Percentiles rank a stretch among this genome's conserved stretches.
These are phyloP conservation scores for Cyrtorhinus lividipennis DNA, from an alignment of 1,140 invertebrate species.

Conservation along the genomic window DNA sequence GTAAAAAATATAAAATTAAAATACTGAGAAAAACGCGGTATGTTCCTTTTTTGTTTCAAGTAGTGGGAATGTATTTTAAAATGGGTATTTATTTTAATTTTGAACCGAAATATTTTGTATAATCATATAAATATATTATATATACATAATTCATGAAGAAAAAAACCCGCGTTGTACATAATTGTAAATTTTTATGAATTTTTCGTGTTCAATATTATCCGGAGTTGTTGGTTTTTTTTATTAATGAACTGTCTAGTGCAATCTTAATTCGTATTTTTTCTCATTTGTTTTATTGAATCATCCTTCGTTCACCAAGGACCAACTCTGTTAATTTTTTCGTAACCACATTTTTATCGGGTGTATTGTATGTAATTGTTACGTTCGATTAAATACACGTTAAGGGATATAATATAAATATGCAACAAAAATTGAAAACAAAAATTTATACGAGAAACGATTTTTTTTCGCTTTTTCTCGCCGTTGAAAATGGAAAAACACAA, in stretches of 20 bases:
- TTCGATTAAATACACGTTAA: too few relatives aligned
- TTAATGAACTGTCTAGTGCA: neutral
- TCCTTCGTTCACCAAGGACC: neutral
- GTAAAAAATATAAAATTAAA: neutral
- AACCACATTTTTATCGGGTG: too few relatives aligned
- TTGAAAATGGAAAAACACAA: too few relatives aligned
- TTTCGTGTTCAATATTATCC: neutral
- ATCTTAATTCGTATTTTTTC: neutral
- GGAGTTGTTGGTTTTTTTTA: neutral
- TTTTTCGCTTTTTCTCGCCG: too few relatives aligned
- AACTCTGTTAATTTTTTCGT: neutral
- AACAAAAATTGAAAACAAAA: too few relatives aligned
- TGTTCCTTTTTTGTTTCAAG: slow-evolving; percentile 6
- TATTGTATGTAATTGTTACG: too few relatives aligned
- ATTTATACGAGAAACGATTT: too few relatives aligned
- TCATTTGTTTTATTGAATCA: neutral
- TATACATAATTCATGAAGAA: too few relatives aligned
- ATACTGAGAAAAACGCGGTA: neutral
- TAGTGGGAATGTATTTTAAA: neutral
- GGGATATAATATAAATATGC: too few relatives aligned
- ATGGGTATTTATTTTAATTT: neutral
- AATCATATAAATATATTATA: too few relatives aligned
- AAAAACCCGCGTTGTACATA: slow-evolving; percentile 5
- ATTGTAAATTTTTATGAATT: neutral
- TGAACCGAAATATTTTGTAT: neutral